These are phyloP conservation scores for Eunapius fragilis DNA, from an alignment of 37 sponge, comb jelly and placozoan genomes.

Conservation along the genomic window DNA sequence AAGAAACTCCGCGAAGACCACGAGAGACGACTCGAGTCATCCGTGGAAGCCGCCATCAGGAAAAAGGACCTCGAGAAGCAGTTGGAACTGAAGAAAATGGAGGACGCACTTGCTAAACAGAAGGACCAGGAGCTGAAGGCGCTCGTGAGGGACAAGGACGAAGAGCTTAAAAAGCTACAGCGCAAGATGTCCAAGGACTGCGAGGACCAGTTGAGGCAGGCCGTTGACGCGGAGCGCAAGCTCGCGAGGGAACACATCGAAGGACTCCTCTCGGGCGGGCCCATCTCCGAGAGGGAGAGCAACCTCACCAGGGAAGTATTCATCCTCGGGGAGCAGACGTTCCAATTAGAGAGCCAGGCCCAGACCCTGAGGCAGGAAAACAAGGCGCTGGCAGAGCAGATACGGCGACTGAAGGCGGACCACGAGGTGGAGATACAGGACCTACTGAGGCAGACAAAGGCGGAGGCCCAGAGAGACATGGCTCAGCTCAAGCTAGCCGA, in stretches of 20 bases:
- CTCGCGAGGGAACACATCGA: slow-evolving; percentile 14
- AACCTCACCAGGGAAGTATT: slow-evolving; percentile 72
- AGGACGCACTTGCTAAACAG: slow-evolving; percentile 56
- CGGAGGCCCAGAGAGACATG: slow-evolving; percentile 61
- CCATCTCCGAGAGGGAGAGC: slow-evolving; percentile 17
- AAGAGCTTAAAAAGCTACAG: slow-evolving; percentile 60
- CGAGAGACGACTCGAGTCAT: slow-evolving; percentile 37
- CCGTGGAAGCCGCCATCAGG: slow-evolving; percentile 28
- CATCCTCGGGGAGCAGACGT: slow-evolving; percentile 51
- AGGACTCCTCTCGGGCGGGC: slow-evolving; percentile 29
- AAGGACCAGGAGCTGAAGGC: slow-evolving; percentile 45
- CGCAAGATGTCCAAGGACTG: slow-evolving; percentile 32
- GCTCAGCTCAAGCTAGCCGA: slow-evolving; percentile 77
- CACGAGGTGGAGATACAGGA: slow-evolving; percentile 46
- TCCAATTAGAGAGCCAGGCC: slow-evolving; percentile 50
- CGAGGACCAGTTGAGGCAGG: slow-evolving; percentile 45
- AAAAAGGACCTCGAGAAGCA: slow-evolving; percentile 64
- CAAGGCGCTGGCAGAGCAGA: slow-evolving; percentile 49
- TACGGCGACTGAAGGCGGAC: slow-evolving; percentile 58
- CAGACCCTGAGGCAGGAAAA: slow-evolving; percentile 48
- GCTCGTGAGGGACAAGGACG: slow-evolving; percentile 51
- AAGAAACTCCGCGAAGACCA: slow-evolving; percentile 54
- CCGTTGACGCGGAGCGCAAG: slow-evolving; percentile 40
- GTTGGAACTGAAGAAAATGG: slow-evolving; percentile 48
- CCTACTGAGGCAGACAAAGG: slow-evolving; percentile 55